phyloP scores from a whole-genome alignment of 2,888 invertebrate species.

The Apamea monoglypha region DNA sequence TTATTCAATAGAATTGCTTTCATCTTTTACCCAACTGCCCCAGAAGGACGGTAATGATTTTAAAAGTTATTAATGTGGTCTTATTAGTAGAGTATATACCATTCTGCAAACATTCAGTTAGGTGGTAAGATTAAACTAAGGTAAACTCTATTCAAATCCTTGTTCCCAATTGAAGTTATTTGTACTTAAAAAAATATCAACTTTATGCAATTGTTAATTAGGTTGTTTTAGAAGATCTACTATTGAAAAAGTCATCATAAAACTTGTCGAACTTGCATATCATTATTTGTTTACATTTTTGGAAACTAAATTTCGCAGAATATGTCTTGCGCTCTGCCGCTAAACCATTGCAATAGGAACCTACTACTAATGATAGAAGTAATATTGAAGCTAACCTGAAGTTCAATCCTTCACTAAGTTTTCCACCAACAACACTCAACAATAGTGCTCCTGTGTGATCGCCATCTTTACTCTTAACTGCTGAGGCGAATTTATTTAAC shows the following conservation, averaged over 20 bases:
- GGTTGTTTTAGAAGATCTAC: background rate
- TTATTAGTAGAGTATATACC: too few relatives aligned
- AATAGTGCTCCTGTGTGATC: constrained; percentile 93
- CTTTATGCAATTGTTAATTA: too few relatives aligned
- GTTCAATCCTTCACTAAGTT: constrained; percentile 99
- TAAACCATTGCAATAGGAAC: background rate
- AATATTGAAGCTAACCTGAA: constrained; percentile 88
- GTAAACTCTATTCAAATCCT: background rate
- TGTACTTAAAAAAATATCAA: background rate
- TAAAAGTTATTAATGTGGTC: too few relatives aligned
- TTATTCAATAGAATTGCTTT: background rate
- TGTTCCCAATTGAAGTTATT: background rate
- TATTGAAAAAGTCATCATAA: background rate
- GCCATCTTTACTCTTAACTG: constrained; percentile 79
- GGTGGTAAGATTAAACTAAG: too few relatives aligned
- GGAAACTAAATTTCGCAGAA: background rate
- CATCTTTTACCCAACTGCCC: too few relatives aligned
- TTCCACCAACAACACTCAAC: constrained; percentile 99
- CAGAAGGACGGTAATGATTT: too few relatives aligned
- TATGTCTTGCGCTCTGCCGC: background rate
- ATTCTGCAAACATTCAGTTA: too few relatives aligned
- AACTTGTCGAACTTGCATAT: background rate
- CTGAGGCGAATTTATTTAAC: constrained; percentile 81
- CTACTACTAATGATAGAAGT: background rate
- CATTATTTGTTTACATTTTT: background rate